Evolutionary conservation across 2,797 vertebrate species (phyloP).

Genomic region (Protonibea diacanthus): DNA sequence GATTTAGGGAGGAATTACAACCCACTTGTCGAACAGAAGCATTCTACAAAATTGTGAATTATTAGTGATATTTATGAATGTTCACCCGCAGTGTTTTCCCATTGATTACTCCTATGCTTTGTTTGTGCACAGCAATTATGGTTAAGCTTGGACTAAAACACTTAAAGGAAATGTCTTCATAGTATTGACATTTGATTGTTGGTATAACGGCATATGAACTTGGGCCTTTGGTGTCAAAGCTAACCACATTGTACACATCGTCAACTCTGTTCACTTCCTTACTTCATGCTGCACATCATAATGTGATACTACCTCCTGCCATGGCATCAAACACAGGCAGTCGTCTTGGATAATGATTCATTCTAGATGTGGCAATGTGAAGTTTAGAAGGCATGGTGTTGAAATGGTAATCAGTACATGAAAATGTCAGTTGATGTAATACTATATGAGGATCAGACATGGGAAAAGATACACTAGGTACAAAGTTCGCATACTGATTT

Average conservation of each 20-base stretch:
- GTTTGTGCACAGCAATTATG: not conserved
- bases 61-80: not conserved
- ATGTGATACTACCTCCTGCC: not conserved
- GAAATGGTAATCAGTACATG: not conserved
- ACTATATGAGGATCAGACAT: not conserved
- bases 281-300: not conserved
- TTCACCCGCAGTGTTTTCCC: not conserved
- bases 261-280: not conserved
- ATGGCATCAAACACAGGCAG: too few species aligned
- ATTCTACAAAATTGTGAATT: not conserved
- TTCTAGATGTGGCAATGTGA: not conserved
- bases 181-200: not conserved
- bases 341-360: not conserved
- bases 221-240: not conserved
- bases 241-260: not conserved
- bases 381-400: not conserved
- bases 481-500: constrained; percentile 25
- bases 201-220: not conserved
- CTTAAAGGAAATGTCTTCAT: not conserved
- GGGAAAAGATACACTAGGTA: not conserved
- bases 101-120: not conserved
- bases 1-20: constrained; percentile 1
- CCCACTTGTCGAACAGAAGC: not conserved
- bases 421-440: not conserved
- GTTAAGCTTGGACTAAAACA: not conserved